phyloP scores from a whole-genome alignment of 2,888 invertebrate genomes.

The Horisme vitalbata region DNA sequence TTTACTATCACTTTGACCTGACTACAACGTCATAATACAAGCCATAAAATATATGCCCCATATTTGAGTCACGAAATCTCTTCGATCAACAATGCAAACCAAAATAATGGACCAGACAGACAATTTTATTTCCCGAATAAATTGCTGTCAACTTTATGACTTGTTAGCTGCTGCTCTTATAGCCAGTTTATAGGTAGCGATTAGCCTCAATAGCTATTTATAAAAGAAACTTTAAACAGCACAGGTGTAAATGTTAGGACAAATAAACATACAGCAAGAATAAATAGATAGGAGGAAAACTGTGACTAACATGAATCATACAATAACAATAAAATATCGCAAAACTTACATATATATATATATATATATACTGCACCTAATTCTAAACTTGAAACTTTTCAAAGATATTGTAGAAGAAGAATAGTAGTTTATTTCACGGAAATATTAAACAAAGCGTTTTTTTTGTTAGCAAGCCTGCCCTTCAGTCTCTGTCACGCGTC shows the following conservation, averaged over 20 bases:
- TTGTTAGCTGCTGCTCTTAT: background rate
- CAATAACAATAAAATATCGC: no score
- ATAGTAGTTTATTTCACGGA: background rate
- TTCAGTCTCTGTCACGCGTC: constrained; percentile 11
- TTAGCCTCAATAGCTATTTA: constrained; percentile 20
- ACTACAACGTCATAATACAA: background rate
- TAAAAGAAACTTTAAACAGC: constrained; percentile 7
- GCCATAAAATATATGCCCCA: constrained; percentile 1
- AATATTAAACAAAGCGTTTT: background rate
- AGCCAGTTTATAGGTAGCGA: constrained; percentile 14
- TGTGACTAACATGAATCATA: background rate
- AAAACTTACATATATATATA: no score
- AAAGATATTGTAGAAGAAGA: no score
- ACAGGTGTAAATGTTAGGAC: constrained; percentile 29
- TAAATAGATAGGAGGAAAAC: constrained; percentile 12
- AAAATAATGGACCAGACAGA: constrained; percentile 8
- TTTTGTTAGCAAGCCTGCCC: background rate
- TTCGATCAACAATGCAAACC: constrained; percentile 9
- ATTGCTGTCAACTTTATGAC: constrained; percentile 10
- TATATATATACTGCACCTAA: no score
- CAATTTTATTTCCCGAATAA: constrained; percentile 12
- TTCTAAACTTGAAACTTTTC: background rate
- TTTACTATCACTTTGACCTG: background rate
- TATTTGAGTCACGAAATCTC: constrained; percentile 8
- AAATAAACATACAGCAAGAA: constrained; percentile 12